These are phyloP conservation scores for Pipistrellus pygmaeus DNA, from an alignment of 2,797 vertebrate genomes.

Conservation along the genomic window DNA sequence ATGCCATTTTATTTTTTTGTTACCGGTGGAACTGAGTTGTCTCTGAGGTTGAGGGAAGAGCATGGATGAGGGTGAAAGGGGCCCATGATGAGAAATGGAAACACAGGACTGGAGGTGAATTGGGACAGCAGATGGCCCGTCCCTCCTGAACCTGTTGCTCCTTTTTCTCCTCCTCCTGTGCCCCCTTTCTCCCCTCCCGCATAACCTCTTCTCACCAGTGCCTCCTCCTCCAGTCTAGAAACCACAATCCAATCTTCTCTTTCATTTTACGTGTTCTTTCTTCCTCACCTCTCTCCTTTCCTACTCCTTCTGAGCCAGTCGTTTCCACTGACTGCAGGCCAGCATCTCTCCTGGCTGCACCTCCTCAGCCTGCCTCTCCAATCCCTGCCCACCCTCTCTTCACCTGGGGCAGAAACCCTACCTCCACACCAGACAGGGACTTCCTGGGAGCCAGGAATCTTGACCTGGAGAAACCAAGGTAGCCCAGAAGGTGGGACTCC, in stretches of 20 bases:
- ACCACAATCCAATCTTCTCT: background rate
- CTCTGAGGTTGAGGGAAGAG: background rate
- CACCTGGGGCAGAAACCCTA: background rate
- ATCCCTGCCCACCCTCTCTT: background rate
- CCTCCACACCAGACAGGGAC: background rate
- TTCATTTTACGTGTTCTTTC: background rate
- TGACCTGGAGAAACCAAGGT: background rate
- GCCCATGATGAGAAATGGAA: fast-evolving
- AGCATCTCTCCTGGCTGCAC: background rate
- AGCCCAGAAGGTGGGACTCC: background rate
- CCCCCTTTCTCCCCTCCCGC: background rate
- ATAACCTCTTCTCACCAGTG: background rate
- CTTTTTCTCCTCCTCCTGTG: background rate
- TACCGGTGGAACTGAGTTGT: background rate
- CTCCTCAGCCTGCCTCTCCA: background rate
- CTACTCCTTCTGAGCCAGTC: background rate
- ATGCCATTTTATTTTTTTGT: no score
- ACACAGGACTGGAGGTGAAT: background rate
- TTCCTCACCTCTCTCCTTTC: background rate
- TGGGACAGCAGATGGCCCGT: background rate
- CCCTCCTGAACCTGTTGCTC: background rate
- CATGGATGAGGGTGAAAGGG: background rate
- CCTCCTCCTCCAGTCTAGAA: background rate
- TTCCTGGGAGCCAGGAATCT: background rate
- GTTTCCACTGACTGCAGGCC: background rate